These are phyloP conservation scores for Loripinus fragilis DNA, from an alignment of 2,888 invertebrate species.

Conservation along the genomic window DNA sequence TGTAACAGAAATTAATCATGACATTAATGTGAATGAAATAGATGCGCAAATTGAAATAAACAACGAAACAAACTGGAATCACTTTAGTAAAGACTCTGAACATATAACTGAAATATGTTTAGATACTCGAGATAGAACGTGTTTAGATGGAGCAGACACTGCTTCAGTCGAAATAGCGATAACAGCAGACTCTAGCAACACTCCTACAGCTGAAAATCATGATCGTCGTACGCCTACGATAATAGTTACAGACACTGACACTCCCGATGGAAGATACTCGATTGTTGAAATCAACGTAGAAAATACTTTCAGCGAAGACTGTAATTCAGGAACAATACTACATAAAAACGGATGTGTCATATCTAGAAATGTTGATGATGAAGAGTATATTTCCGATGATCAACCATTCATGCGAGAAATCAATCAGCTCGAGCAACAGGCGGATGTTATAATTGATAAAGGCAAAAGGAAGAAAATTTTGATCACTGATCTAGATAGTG, in stretches of 20 bases:
- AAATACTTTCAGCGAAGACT: neutral
- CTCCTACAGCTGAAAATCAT: neutral
- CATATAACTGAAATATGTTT: neutral
- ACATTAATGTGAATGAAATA: no score
- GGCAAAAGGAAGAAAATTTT: neutral
- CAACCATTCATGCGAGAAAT: neutral
- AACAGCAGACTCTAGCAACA: neutral
- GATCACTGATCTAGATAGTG: slow-evolving; percentile 1
- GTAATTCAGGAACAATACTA: neutral
- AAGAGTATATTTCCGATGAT: neutral
- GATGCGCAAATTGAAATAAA: no score
- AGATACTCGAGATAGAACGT: neutral
- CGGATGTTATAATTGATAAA: neutral
- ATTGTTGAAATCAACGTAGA: neutral
- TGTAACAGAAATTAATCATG: no score
- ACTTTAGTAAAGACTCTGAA: neutral
- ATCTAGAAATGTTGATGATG: neutral
- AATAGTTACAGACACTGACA: slow-evolving; percentile 7
- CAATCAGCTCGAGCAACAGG: neutral
- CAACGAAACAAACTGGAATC: no score
- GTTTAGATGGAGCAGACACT: neutral
- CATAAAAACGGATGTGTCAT: neutral
- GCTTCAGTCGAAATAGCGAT: neutral
- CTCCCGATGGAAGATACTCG: neutral
- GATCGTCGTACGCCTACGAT: neutral